phyloP scores from a whole-genome alignment of 2,888 invertebrate genomes.

The Eugnorisma glareosa region DNA sequence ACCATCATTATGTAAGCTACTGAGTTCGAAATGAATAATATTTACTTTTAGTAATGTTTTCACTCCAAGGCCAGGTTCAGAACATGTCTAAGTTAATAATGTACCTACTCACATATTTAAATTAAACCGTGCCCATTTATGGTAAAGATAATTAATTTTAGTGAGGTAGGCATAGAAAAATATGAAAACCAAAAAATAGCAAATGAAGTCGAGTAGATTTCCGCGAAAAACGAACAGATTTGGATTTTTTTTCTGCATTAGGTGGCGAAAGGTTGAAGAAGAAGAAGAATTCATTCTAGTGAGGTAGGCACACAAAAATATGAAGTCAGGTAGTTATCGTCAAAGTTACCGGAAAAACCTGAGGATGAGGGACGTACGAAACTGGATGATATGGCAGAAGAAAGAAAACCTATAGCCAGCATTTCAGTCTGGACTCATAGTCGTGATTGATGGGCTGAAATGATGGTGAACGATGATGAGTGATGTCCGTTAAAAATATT shows the following conservation, averaged over 20 bases:
- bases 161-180: not conserved
- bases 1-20: conserved; percentile 7
- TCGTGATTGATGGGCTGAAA: not conserved
- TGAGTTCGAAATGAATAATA: conserved; percentile 4
- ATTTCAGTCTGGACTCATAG: not conserved
- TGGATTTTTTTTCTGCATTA: too few species aligned
- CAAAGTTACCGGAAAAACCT: too few species aligned
- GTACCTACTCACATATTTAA: not conserved
- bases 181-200: not conserved
- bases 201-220: not conserved
- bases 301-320: not conserved
- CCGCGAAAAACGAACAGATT: too few species aligned
- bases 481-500: not conserved
- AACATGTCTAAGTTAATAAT: not conserved
- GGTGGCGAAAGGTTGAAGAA: too few species aligned
- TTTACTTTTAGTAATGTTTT: conserved; percentile 1
- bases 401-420: not conserved
- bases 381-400: not conserved
- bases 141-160: not conserved
- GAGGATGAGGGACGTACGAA: not conserved
- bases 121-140: not conserved
- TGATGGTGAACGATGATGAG: not conserved
- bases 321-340: too few species aligned
- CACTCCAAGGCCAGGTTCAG: conserved; percentile 13
- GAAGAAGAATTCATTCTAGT: conserved; percentile 4